Evolutionary conservation across 2,888 invertebrate species (phyloP).

Genomic region (Bhutanitis thaidina): DNA sequence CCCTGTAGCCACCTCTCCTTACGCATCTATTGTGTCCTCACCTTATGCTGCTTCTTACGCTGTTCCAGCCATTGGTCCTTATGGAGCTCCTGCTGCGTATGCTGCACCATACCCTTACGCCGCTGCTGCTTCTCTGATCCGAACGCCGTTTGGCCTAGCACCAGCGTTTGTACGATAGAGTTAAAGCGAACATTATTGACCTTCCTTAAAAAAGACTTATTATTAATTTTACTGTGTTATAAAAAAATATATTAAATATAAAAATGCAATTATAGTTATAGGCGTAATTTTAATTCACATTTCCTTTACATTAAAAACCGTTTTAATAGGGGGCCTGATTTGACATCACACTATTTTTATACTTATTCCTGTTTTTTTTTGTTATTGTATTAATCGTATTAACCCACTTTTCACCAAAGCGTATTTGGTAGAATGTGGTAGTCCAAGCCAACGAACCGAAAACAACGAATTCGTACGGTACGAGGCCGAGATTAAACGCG

Average conservation of each 20-base stretch:
- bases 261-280: constrained; percentile 11
- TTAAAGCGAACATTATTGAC: constrained; percentile 53
- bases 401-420: no score
- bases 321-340: no score
- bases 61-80: constrained; percentile 21
- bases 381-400: no score
- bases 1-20: constrained; percentile 36
- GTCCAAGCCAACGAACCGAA: no score
- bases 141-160: constrained; percentile 49
- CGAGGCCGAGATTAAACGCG: no score
- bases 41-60: constrained; percentile 26
- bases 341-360: no score
- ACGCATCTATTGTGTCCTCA: constrained; percentile 27
- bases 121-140: constrained; percentile 41
- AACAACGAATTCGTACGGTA: no score
- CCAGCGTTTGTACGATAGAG: constrained; percentile 73
- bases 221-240: constrained; percentile 17
- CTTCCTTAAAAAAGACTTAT: constrained; percentile 54
- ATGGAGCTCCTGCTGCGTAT: constrained; percentile 29
- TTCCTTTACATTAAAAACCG: no score
- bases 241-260: constrained; percentile 16
- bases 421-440: no score
- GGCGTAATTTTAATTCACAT: constrained; percentile 16
- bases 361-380: no score
- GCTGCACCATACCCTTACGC: constrained; percentile 39